Evolutionary conservation across 1,140 invertebrate species (phyloP).

Genomic region (Drosophila bifasciata): DNA sequence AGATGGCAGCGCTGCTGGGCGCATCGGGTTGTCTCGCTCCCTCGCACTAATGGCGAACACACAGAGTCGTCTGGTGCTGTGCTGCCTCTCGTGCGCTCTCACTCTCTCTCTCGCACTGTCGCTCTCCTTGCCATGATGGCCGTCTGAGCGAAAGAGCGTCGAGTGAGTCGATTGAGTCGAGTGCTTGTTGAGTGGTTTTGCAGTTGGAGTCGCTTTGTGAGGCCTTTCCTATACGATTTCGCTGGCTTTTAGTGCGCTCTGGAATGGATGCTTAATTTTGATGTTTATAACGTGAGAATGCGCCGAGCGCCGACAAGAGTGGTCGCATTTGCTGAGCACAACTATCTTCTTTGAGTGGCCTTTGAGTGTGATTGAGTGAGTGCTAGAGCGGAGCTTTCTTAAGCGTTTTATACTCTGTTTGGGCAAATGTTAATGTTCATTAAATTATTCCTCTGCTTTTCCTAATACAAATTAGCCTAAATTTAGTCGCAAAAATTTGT

Average conservation of each 20-base stretch:
- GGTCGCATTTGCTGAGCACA: conserved; percentile 46
- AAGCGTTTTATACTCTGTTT: conserved; percentile 82
- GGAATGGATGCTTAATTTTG: conserved; percentile 73
- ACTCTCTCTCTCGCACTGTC: conserved; percentile 11
- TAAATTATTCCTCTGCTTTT: conserved; percentile 64
- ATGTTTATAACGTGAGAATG: conserved; percentile 81
- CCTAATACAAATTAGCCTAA: conserved; percentile 62
- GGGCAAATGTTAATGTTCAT: conserved; percentile 80
- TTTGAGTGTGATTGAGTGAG: conserved; percentile 43
- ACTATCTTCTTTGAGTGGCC: conserved; percentile 63
- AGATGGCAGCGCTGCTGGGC: conserved; percentile 50
- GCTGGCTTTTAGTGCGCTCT: conserved; percentile 54
- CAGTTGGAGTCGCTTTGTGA: conserved; percentile 33
- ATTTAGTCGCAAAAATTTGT: conserved; percentile 62
- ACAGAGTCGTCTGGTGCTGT: background rate
- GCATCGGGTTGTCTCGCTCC: conserved; percentile 57
- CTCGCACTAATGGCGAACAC: conserved; percentile 15
- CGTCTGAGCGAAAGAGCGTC: conserved; percentile 54
- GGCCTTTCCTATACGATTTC: conserved; percentile 54
- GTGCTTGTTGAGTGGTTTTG: conserved; percentile 24
- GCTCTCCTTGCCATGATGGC: conserved; percentile 63
- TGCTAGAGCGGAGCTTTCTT: too few relatives aligned
- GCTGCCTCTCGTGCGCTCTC: background rate
- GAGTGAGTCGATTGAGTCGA: too few relatives aligned
- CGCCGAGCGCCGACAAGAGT: conserved; percentile 43